Percentiles rank a stretch among this genome's conserved stretches.
phyloP scores from a whole-genome alignment of 2,113 vertebrate species.

The Menura novaehollandiae region DNA sequence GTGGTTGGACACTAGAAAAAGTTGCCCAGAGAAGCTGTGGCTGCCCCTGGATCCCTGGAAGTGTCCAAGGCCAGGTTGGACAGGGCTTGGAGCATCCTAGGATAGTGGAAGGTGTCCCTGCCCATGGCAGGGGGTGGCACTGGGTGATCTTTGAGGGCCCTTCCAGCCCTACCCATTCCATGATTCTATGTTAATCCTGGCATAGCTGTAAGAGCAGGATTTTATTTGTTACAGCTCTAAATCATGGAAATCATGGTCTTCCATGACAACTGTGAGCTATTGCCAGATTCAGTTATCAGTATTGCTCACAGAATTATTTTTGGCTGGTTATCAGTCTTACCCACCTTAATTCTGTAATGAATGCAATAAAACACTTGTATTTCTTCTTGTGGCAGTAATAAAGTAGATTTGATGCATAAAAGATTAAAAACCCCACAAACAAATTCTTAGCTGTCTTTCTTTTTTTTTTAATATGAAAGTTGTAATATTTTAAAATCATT shows the following conservation, averaged over 20 bases:
- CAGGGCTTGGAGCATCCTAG: rapidly evolving
- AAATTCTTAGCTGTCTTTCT: not conserved
- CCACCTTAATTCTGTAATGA: not conserved
- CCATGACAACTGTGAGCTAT: not conserved
- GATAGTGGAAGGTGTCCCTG: rapidly evolving
- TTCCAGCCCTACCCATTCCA: not conserved
- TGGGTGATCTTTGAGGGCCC: not conserved
- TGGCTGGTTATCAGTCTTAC: not conserved
- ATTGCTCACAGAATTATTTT: conserved; percentile 2
- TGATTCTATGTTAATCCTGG: not conserved
- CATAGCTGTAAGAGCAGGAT: not conserved
- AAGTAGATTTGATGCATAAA: not conserved
- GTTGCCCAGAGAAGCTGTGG: not conserved
- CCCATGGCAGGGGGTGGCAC: not conserved
- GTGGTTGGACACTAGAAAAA: not conserved
- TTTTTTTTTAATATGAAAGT: not conserved
- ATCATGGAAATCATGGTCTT: not conserved
- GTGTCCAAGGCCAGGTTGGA: not conserved
- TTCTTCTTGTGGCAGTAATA: not conserved
- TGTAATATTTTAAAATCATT: not conserved
- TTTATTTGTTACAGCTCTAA: not conserved
- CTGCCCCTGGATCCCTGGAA: not conserved
- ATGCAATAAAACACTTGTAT: conserved; percentile 7
- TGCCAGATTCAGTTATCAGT: not conserved
- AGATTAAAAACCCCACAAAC: not conserved